A percentile compares a stretch with the other conserved stretches of the same genome.
Conservation (phyloP, 2,113 vertebrate species). For the Chroicocephalus ridibundus region DNA sequence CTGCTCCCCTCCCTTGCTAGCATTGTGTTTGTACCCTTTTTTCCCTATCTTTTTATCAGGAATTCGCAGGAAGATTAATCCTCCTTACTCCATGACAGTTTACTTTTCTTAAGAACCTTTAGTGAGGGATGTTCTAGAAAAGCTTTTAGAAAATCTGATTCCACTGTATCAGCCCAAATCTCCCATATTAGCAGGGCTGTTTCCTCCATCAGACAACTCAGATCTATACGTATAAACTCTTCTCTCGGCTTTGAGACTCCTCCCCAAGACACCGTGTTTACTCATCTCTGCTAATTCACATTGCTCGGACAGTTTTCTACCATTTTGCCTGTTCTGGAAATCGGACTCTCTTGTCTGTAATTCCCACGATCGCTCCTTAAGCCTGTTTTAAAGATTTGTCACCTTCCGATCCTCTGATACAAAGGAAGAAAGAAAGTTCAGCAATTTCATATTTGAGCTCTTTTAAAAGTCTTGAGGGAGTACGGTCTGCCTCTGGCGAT, state of each 20-base stretch:
- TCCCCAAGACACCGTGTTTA: not conserved
- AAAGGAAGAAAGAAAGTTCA: conserved; percentile 6
- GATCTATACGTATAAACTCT: not conserved
- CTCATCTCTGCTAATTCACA: not conserved
- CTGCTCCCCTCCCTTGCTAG: not conserved
- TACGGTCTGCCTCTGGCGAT: not conserved
- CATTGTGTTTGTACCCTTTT: not conserved
- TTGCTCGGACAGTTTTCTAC: not conserved
- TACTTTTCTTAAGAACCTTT: conserved; percentile 57
- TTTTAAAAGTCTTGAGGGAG: not conserved
- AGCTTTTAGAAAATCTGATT: conserved; percentile 49
- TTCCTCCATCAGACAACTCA: not conserved
- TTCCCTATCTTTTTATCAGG: not conserved
- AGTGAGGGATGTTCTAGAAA: conserved; percentile 46
- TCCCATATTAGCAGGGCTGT: not conserved
- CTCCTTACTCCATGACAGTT: conserved; percentile 37
- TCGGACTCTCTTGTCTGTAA: not conserved
- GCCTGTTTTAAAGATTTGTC: not conserved
- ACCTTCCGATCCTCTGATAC: not conserved
- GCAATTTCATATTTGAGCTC: not conserved
- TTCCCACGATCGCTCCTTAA: not conserved
- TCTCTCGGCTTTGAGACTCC: not conserved
- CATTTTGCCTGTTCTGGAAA: not conserved
- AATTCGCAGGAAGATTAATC: conserved; percentile 32
- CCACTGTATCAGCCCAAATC: not conserved